phyloP scores from a whole-genome alignment of 2,113 vertebrate genomes.

The Megaleporinus macrocephalus region DNA sequence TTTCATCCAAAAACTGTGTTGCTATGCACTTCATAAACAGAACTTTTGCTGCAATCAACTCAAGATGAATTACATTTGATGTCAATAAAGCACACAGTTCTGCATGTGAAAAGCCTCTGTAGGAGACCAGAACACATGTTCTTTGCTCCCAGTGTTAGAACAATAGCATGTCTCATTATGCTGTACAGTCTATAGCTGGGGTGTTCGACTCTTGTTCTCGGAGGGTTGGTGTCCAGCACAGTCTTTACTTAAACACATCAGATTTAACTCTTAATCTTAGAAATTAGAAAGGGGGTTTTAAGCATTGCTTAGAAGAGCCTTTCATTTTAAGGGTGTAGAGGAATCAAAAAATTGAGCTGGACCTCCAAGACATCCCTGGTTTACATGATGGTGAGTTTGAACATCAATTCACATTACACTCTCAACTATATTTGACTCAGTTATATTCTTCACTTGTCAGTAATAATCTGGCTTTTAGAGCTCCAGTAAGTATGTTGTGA shows the following conservation, averaged over 20 bases:
- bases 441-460: too few species aligned
- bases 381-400: not conserved
- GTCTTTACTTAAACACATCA: too few species aligned
- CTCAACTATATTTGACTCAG: too few species aligned
- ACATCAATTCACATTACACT: too few species aligned
- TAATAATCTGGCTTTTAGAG: too few species aligned
- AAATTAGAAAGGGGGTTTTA: too few species aligned
- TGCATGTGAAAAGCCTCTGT: constrained; percentile 61
- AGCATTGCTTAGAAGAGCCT: not conserved
- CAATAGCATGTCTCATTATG: constrained; percentile 62
- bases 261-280: too few species aligned
- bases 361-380: not conserved
- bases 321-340: not conserved
- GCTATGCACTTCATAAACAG: constrained; percentile 74
- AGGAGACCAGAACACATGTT: constrained; percentile 61
- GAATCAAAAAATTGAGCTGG: not conserved
- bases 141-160: constrained; percentile 66
- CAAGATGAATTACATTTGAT: constrained; percentile 70
- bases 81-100: constrained; percentile 68
- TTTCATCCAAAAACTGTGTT: constrained; percentile 74
- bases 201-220: not conserved
- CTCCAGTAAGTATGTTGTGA: too few species aligned
- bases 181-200: constrained; percentile 18
- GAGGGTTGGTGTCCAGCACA: not conserved
- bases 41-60: constrained; percentile 70